Evolutionary conservation across 2,797 vertebrate species (phyloP), one percentile per base, ranked within the genome.

Genomic region (Scolopax bukidnonensis): DNA sequence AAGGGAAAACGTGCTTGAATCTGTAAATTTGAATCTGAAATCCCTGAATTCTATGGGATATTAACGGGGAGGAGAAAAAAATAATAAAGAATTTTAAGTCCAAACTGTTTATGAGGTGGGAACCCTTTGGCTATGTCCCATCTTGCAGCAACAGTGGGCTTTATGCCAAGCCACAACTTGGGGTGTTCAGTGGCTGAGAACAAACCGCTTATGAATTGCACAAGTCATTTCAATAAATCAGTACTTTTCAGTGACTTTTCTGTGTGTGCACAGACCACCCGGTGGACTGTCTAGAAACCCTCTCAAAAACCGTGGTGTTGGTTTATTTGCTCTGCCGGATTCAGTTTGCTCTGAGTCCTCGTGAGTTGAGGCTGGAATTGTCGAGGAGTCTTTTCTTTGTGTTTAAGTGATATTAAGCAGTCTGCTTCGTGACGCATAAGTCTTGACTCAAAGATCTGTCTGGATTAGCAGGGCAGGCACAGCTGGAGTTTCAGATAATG

Each of bases 401-500:
- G 15, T 84, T 93, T 95, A 59, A 69, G 81, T 88, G 74, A 32
- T 36, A 48, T 80, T 43, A 68, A 60, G 70, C 54, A 70, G 64
- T 45, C 36, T 77, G 51, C 70, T 84, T 94, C 43, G 30, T 93
- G 83, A 59, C 28, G 4, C 65, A 0, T 59, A 36, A 92, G 54
- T 77, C 74, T 89, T 19, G 12, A 45, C 25, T 94, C 71, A 73
- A 20, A 91, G 81, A 79, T 95, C 40, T 92, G 84, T 14, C 75
- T 67, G 68, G 84, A 64, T 89, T 79, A 90, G 47, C 63, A 24
- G 25, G 38, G 68, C 80, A 80, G 64, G 75, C 93, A 68, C 92
- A 92, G 95, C 93, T 92, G 95, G 84, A 89, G 60, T 60, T 74
- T 27, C 30, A 82, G 95, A 76, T 82, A 94, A 90, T 83, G 81